Evolutionary conservation across 1,140 invertebrate species (phyloP), one percentile per base, ranked within the genome.

Genomic region (Sarcophaga peregrina): DNA sequence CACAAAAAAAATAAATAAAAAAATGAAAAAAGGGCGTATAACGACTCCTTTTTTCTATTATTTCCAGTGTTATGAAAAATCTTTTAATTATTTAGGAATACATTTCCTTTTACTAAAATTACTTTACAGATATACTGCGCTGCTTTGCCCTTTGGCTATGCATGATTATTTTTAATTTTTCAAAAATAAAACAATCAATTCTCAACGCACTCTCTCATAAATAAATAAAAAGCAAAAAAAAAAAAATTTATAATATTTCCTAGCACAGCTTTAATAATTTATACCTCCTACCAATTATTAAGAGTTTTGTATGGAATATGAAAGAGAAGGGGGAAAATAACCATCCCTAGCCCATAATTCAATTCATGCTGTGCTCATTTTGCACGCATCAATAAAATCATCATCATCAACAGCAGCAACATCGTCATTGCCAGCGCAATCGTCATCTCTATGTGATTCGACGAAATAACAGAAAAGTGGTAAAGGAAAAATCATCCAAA

Each of bases 341-440:
- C 62, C 6, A 20, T 17, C 20, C 3, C 62, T 20, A 78, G 25
- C 20, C 17, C 75, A 78, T 78, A 78, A 78, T 48, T 47, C 75
- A 78, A 78, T 50, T 50, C 75, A 78, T 52, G 75, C 75, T 78
- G 75, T 52, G 75, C 47, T 78, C 75, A 78, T 78, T 78, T 78
- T 78, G 47, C 75, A 78, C 75, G 75, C 75, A 78, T 78, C 75
- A 78, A 78, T 78, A 78, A 78, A 78, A 78, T 78, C 75, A 78
- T 78, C 74, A 76, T 76, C 75, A 48, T 78, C 75, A 46, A 10
- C 37, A 62, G 0, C 15, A 11, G 11, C 54, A 68, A 20, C n/a
- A 37, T 37, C 25, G 4, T 1, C 25, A 37, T 37, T 37, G 25
- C 25, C 25, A 37, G 25, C 25, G 4, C 25, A 37, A 37, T 37